phyloP scores from a whole-genome alignment of 2,888 invertebrate genomes.

The Thereva nobilitata region DNA sequence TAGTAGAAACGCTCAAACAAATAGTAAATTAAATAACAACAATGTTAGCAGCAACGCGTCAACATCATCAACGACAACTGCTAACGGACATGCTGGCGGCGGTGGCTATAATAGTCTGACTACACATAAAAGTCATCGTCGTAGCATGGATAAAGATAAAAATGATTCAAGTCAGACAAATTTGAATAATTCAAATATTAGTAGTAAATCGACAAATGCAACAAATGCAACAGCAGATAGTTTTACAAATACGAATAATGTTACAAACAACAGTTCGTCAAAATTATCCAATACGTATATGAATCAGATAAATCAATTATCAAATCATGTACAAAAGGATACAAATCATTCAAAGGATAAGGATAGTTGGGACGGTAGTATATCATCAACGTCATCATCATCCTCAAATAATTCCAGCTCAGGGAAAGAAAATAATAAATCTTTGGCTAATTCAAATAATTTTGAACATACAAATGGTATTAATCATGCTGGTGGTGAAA shows the following conservation, averaged over 20 bases:
- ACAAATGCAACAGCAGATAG: slow-evolving; percentile 46
- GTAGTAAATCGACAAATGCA: slow-evolving; percentile 45
- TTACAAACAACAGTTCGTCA: slow-evolving; percentile 43
- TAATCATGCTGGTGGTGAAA: slow-evolving; percentile 2
- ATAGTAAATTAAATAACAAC: slow-evolving; percentile 40
- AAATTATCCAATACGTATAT: slow-evolving; percentile 33
- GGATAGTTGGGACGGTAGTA: slow-evolving; percentile 39
- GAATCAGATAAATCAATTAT: slow-evolving; percentile 18
- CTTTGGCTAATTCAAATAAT: slow-evolving; percentile 15
- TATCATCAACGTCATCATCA: slow-evolving; percentile 29
- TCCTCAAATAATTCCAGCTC: slow-evolving; percentile 33
- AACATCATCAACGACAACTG: slow-evolving; percentile 31
- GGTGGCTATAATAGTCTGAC: slow-evolving; percentile 49
- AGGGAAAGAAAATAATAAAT: slow-evolving; percentile 29
- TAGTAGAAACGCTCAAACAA: slow-evolving; percentile 47
- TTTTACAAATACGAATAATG: slow-evolving; percentile 49
- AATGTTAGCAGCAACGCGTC: background rate
- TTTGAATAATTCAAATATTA: slow-evolving; percentile 11
- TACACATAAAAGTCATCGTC: slow-evolving; percentile 52
- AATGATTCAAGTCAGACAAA: slow-evolving; percentile 40
- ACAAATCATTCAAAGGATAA: slow-evolving; percentile 27
- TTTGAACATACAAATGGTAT: slow-evolving; percentile 21
- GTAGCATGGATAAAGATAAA: slow-evolving; percentile 56
- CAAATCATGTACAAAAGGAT: slow-evolving; percentile 25
- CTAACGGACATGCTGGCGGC: slow-evolving; percentile 44